Base-by-base conservation (phyloP, 2,113 vertebrate genomes). In the Neogale vison region DNA sequence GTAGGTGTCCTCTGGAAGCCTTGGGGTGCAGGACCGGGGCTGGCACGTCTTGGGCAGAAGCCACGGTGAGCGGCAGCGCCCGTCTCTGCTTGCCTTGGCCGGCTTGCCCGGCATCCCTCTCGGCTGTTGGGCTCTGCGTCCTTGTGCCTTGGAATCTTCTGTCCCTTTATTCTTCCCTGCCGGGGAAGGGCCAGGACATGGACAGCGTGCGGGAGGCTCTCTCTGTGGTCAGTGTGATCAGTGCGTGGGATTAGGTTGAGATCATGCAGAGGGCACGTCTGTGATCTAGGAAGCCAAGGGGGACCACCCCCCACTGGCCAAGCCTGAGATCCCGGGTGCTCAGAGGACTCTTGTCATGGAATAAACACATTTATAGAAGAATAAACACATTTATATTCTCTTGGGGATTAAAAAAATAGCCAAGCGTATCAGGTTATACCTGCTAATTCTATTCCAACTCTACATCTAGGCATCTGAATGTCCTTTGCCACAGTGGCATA, bases 191-290 rank as follows among this genome's bases (percentile, higher is more conserved):
- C 39, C 47, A 0, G 61, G 1, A 26, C 4, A 3, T 9, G 15
- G 29, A n/a, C 24, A 81, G n/a, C 23, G 8, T 6, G 23, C 59
- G 2, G 42, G 4, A 14, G 42, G 47, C 21, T 6, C 12, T 77
- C 69, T 45, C 71, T 24, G 26, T 0, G 3, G 57, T 26, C 36
- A 8, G 24, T 24, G 26, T 0, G 3, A 45, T 26, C 36, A 8
- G 24, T 3, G 12, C 24, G 2, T 6, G 1, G 13, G 2, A 39
- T 36, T 0, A 6, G 47, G 31, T n/a, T 39, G 71, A 69, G 36
- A 47, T 47, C 6, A 9, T 0, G 1, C 1, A 1, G 79, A n/a
- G 31, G 0, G 6, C 55, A 31, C 2, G 24, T 59, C 50, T 24
- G 61, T 0, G 7, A 21, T 24, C 71, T 3, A 9, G 2, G 24